A percentile compares a stretch with the other conserved stretches of the same genome.
Evolutionary conservation across 2,888 invertebrate species (phyloP).

Genomic region (Baronia brevicornis): DNA sequence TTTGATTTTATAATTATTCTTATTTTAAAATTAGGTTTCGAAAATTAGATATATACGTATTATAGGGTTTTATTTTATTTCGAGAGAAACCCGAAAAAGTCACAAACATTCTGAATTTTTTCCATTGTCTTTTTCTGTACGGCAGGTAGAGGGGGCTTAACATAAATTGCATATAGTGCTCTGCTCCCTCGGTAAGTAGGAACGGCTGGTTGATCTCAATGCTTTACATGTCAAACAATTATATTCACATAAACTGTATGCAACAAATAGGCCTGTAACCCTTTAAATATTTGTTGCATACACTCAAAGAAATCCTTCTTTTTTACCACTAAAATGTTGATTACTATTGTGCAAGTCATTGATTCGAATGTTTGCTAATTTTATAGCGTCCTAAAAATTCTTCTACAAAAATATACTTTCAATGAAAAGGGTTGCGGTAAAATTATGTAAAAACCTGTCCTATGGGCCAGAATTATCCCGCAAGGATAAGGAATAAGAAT

Average conservation of each 20-base stretch:
- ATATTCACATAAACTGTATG: slow-evolving; percentile 47
- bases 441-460: slow-evolving; percentile 73
- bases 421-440: slow-evolving; percentile 58
- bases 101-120: too few species aligned
- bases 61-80: too few species aligned
- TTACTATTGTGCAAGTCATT: too few species aligned
- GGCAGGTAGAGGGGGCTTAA: slow-evolving; percentile 25
- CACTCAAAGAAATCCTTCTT: not conserved
- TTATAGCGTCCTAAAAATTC: slow-evolving; percentile 38
- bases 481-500: slow-evolving; percentile 70
- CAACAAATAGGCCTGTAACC: slow-evolving; percentile 55
- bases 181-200: slow-evolving; percentile 31
- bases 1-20: too few species aligned
- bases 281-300: slow-evolving; percentile 17
- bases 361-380: slow-evolving; percentile 59
- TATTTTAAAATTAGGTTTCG: too few species aligned
- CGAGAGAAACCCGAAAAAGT: slow-evolving; percentile 4
- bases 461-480: slow-evolving; percentile 69
- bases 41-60: too few species aligned
- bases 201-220: slow-evolving; percentile 50
- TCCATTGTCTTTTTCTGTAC: slow-evolving; percentile 11
- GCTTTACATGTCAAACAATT: slow-evolving; percentile 68
- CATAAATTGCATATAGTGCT: slow-evolving; percentile 38
- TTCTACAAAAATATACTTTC: slow-evolving; percentile 35
- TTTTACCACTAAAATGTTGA: not conserved